Base-by-base conservation (phyloP, 2,113 vertebrate genomes). In the Gorsachius goisagi region DNA sequence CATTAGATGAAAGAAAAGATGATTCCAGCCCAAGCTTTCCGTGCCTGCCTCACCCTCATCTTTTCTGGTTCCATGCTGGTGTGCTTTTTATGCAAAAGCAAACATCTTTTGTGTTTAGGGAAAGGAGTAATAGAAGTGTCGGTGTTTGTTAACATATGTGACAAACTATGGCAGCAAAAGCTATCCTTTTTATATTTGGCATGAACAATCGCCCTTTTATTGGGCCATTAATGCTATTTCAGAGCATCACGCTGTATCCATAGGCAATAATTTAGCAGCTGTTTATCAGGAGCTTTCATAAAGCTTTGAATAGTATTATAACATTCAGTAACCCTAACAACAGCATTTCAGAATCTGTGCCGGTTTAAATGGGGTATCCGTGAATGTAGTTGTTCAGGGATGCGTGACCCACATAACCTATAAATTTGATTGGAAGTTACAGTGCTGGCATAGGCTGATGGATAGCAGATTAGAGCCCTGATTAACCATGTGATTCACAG, bases 341-440 rank as follows among this genome's bases (percentile, higher is more conserved):
- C 95, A 97, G 86, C 94, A 80, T 98, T 97, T 98, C 95, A 97
- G 94, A 97, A 91, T 96, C 94, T 19, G 35, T 92, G 90, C 92
- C 27, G 53, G 77, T 96, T 97, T 98, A 97, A 98, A 93, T 96
- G 95, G 97, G 91, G 93, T 97, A 90, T 98, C 97, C 16, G 6
- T 98, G 97, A 98, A 97, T 97, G 93, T 97, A 97, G 96, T 96
- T 98, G 97, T 97, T 98, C 91, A 91, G 93, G 95, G 98, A 97
- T 98, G 98, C 93, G 52, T 98, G 98, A 98, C 98, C 98, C 96
- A 98, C 96, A 98, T 98, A 98, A 97, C 98, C 98, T 98, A 96
- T 98, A 98, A 97, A 98, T 98, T 98, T 98, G 98, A 98, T 98
- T 98, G 98, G 97, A 98, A 98, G 97, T 98, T 97, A 97, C 93